These are phyloP conservation scores for Cyclopterus lumpus DNA, from an alignment of 2,797 vertebrate genomes.

Conservation along the genomic window DNA sequence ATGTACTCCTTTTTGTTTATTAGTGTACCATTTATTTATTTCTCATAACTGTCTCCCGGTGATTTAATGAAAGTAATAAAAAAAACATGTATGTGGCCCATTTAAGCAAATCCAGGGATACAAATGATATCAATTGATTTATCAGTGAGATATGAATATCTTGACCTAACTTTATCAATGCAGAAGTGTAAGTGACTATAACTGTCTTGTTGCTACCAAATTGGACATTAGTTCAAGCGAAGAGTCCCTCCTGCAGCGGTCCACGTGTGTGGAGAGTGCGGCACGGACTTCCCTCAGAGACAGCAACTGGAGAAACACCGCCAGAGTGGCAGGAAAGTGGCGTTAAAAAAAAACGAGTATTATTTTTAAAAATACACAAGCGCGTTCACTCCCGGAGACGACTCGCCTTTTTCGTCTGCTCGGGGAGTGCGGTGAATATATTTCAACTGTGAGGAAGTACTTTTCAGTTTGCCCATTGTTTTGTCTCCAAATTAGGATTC, in stretches of 20 bases:
- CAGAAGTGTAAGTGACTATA: background rate
- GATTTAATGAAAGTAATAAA: no score
- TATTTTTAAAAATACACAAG: conserved; percentile 58
- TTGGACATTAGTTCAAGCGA: conserved; percentile 50
- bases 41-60: no score
- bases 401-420: conserved; percentile 50
- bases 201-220: conserved; percentile 15
- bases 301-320: conserved; percentile 57
- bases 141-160: no score
- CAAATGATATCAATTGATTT: background rate
- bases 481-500: background rate
- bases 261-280: conserved; percentile 62
- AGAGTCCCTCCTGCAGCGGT: conserved; percentile 17
- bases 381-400: conserved; percentile 49
- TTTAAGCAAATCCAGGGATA: background rate
- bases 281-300: conserved; percentile 64
- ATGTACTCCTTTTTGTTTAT: no score
- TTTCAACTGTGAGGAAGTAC: background rate
- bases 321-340: conserved; percentile 50
- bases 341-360: conserved; percentile 38
- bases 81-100: no score
- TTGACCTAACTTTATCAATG: background rate
- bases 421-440: no score
- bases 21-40: no score
- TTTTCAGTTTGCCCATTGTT: background rate